A percentile compares a stretch with the other conserved stretches of the same genome.
Evolutionary conservation across 2,797 vertebrate genomes (phyloP).

Genomic region (Melanotaenia boesemani): DNA sequence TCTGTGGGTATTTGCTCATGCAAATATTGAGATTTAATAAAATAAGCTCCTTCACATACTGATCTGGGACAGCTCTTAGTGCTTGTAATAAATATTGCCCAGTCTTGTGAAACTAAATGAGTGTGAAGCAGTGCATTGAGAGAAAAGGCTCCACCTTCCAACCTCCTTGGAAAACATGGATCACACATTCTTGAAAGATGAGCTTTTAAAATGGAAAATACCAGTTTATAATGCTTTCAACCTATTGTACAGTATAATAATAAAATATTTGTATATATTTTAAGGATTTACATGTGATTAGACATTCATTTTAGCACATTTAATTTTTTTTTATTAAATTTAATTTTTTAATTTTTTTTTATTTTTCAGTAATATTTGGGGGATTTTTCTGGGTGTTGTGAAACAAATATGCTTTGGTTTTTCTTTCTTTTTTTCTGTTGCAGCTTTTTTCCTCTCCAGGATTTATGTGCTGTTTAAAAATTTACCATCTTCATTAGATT

Average conservation of each 20-base stretch:
- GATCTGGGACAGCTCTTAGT: slow-evolving; percentile 12
- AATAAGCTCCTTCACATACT: slow-evolving; percentile 28
- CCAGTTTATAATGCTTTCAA: slow-evolving; percentile 11
- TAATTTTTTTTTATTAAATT: too few species aligned
- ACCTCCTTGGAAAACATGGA: neutral
- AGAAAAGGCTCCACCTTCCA: slow-evolving; percentile 1
- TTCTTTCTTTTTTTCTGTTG: neutral
- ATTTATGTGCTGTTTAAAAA: slow-evolving; percentile 22
- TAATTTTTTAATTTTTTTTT: too few species aligned
- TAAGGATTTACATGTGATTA: too few species aligned
- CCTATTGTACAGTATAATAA: too few species aligned
- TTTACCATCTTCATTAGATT: slow-evolving; percentile 24
- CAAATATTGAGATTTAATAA: slow-evolving; percentile 65
- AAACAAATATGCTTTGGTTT: neutral
- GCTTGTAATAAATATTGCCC: slow-evolving; percentile 36
- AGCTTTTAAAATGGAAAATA: neutral
- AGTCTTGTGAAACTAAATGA: slow-evolving; percentile 19
- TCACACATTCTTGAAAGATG: neutral
- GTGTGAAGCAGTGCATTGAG: neutral
- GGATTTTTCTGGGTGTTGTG: too few species aligned
- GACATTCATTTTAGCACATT: too few species aligned
- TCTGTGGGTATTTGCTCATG: slow-evolving; percentile 64
- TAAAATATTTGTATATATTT: too few species aligned
- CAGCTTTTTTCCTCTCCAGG: neutral
- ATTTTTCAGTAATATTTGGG: too few species aligned